These are phyloP conservation scores for Silurus lanzhouensis DNA, from an alignment of 2,797 vertebrate species.

Conservation along the genomic window DNA sequence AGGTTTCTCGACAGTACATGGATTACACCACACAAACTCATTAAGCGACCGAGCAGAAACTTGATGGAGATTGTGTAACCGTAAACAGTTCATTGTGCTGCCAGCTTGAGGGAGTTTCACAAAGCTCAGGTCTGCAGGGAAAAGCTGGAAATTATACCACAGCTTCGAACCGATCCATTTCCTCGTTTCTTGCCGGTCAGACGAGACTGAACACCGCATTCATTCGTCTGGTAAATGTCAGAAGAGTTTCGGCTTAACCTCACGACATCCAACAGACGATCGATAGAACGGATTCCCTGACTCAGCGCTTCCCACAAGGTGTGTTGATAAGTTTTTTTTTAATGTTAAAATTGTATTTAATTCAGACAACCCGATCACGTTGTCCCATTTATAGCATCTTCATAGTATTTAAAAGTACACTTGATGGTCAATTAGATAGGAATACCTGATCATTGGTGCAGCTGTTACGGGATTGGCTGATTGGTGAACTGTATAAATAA, in stretches of 20 bases:
- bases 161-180: slow-evolving; percentile 13
- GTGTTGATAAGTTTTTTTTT: not conserved
- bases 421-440: too few species aligned
- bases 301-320: not conserved
- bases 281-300: not conserved
- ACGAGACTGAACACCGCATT: not conserved
- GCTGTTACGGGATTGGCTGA: too few species aligned
- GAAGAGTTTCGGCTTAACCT: slow-evolving; percentile 15
- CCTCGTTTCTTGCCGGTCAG: slow-evolving; percentile 15
- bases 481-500: too few species aligned
- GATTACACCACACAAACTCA: slow-evolving; percentile 8
- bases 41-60: not conserved
- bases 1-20: not conserved
- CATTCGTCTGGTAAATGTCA: slow-evolving; percentile 10
- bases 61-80: slow-evolving; percentile 7
- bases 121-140: slow-evolving; percentile 4
- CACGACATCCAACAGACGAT: not conserved
- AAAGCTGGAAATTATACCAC: not conserved
- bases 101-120: slow-evolving; percentile 14
- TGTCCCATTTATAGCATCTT: not conserved
- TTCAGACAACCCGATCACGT: not conserved
- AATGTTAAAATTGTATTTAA: not conserved
- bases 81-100: slow-evolving; percentile 18
- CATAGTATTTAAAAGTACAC: not conserved
- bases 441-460: too few species aligned